Evolutionary conservation across 2,797 vertebrate species (phyloP).

Genomic region (Luscinia luscinia): DNA sequence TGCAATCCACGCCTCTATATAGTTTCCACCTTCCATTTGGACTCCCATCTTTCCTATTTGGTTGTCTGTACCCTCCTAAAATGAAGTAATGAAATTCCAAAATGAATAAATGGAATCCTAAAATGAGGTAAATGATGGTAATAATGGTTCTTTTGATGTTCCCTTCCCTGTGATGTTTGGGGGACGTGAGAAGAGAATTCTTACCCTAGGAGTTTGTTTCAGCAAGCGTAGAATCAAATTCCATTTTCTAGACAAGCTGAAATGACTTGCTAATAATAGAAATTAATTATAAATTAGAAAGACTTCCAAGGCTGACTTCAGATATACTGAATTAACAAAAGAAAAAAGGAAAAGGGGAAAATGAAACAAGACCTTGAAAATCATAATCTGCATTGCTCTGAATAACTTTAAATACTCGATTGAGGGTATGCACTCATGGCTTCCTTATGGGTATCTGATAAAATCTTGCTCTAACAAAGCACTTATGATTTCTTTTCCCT

Average conservation of each 20-base stretch:
- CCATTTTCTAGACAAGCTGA: neutral
- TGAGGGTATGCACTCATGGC: neutral
- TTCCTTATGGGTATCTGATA: neutral
- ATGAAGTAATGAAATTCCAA: neutral
- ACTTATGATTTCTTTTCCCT: neutral
- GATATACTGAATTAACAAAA: slow-evolving; percentile 10
- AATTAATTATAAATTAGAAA: slow-evolving; percentile 63
- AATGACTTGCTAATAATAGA: slow-evolving; percentile 58
- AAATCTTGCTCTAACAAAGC: neutral
- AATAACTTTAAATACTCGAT: neutral
- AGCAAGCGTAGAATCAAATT: slow-evolving; percentile 11
- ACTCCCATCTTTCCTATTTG: neutral
- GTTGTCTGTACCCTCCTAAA: neutral
- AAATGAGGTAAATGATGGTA: neutral
- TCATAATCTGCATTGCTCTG: neutral
- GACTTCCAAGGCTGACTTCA: slow-evolving; percentile 19
- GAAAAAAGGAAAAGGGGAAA: neutral
- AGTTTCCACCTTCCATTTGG: neutral
- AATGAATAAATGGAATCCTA: neutral
- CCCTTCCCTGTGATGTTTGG: neutral
- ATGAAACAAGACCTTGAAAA: slow-evolving; percentile 17
- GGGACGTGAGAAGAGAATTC: neutral
- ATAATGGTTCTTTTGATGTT: neutral
- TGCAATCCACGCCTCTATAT: neutral
- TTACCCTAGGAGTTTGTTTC: slow-evolving; percentile 4